A percentile compares a stretch with the other conserved stretches of the same genome.
Conservation (phyloP, 2,113 vertebrate species). For the Brachyistius frenatus region DNA sequence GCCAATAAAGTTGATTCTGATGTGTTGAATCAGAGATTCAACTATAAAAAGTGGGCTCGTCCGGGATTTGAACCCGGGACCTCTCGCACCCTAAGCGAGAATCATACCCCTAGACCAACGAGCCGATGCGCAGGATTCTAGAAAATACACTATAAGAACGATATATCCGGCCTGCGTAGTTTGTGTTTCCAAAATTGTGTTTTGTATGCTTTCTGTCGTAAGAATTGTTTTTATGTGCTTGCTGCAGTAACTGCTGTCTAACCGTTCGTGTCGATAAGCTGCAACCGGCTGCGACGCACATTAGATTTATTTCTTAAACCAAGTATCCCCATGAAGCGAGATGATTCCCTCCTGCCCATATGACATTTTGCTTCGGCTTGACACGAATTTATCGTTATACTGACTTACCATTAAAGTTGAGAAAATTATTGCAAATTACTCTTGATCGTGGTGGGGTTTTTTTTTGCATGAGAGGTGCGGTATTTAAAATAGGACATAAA, state of each 20-base stretch:
- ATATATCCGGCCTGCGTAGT: no score
- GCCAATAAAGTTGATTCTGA: no score
- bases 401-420: no score
- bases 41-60: constrained; percentile 56
- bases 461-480: no score
- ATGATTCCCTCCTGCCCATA: background rate
- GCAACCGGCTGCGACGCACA: background rate
- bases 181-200: no score
- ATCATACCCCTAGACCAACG: constrained; percentile 88
- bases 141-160: no score
- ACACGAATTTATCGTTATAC: background rate
- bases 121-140: constrained; percentile 41
- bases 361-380: constrained; percentile 1
- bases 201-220: no score
- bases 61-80: constrained; percentile 78
- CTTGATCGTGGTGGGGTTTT: no score
- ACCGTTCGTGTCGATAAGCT: background rate
- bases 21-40: no score
- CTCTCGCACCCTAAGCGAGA: constrained; percentile 87
- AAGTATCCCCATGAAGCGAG: background rate
- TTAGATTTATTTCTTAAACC: background rate
- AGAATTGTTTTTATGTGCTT: no score
- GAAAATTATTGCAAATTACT: no score
- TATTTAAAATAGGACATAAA: no score
- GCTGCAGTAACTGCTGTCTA: background rate